Percentiles rank a stretch among this genome's conserved stretches.
Conservation (phyloP, 2,113 vertebrate genomes). For the Vidua macroura region DNA sequence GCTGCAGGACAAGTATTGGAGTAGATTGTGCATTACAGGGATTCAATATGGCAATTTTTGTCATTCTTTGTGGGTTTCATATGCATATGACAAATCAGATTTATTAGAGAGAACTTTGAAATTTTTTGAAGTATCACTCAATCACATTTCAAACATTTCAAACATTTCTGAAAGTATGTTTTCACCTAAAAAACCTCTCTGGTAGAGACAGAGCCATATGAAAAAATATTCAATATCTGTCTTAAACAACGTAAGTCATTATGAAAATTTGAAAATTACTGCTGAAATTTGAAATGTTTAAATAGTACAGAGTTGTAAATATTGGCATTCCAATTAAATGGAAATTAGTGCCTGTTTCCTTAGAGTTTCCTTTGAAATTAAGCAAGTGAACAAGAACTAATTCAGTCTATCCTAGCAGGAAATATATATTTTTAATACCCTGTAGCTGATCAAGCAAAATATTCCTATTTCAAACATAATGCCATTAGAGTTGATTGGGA, state of each 20-base stretch:
- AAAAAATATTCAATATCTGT: background rate
- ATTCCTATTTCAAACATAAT: conserved; percentile 40
- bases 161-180: background rate
- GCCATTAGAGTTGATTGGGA: conserved; percentile 8
- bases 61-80: background rate
- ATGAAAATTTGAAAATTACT: background rate
- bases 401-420: background rate
- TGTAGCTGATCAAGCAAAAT: conserved; percentile 11
- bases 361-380: conserved; percentile 35
- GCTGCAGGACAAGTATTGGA: background rate
- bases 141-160: background rate
- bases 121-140: background rate
- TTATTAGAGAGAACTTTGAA: background rate
- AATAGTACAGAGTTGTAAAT: background rate
- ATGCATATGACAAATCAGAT: background rate
- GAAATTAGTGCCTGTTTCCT: conserved; percentile 4
- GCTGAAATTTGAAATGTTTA: background rate
- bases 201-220: background rate
- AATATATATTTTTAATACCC: conserved; percentile 19
- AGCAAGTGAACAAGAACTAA: conserved; percentile 39
- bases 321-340: background rate
- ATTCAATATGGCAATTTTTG: background rate
- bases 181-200: background rate
- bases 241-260: background rate
- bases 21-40: background rate